Evolutionary conservation across 1,140 invertebrate species (phyloP).

Genomic region (Zaprionus lachaisei): DNA sequence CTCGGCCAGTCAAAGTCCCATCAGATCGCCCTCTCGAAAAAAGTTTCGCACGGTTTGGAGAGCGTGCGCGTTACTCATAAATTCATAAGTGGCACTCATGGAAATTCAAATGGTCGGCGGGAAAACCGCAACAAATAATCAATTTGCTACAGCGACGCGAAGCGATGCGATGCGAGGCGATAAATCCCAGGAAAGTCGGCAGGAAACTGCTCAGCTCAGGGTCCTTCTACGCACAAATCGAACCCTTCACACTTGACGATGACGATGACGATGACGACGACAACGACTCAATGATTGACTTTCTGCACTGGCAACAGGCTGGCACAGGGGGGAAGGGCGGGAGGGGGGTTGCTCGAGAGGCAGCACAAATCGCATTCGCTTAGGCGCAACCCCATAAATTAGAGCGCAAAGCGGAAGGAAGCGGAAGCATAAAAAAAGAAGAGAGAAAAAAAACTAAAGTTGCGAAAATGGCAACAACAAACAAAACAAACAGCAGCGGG

Average conservation of each 20-base stretch:
- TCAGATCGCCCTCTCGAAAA: conserved; percentile 3
- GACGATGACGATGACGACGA: neutral
- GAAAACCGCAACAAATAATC: conserved; percentile 78
- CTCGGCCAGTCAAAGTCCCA: neutral
- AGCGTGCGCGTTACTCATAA: conserved; percentile 69
- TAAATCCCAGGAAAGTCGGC: neutral
- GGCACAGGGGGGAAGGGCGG: conserved; percentile 9
- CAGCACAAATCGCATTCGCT: conserved; percentile 76
- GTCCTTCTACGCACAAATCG: conserved; percentile 62
- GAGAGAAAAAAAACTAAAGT: conserved; percentile 42
- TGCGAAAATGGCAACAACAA: conserved; percentile 74
- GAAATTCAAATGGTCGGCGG: conserved; percentile 66
- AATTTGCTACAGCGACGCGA: conserved; percentile 80
- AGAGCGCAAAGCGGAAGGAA: conserved; percentile 33
- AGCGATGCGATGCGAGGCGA: conserved; percentile 20
- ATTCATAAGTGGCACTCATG: conserved; percentile 80
- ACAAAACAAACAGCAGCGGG: conserved; percentile 67
- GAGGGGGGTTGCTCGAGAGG: conserved; percentile 45
- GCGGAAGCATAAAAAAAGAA: conserved; percentile 42
- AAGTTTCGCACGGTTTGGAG: conserved; percentile 70
- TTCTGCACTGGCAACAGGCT: neutral
- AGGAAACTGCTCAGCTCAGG: neutral
- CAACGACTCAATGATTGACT: conserved; percentile 12
- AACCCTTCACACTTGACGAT: conserved; percentile 62
- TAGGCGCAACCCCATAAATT: conserved; percentile 81